Percentiles rank a stretch among this genome's conserved stretches.
Evolutionary conservation across 2,888 invertebrate species (phyloP).

Genomic region (Tupiocoris notatus): DNA sequence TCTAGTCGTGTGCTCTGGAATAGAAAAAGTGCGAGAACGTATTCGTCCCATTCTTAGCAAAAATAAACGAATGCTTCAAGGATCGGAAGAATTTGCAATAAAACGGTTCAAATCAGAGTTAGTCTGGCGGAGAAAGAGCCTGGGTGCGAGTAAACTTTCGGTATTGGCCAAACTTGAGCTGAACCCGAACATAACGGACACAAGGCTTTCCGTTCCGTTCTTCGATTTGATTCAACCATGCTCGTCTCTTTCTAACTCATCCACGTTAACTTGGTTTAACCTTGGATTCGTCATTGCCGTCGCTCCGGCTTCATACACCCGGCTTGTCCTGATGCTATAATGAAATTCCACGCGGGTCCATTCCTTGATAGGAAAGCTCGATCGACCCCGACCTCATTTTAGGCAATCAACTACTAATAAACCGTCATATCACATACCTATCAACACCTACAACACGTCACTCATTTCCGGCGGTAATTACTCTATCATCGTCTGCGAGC

Average conservation of each 20-base stretch:
- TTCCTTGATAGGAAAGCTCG: not conserved
- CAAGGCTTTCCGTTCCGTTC: not conserved
- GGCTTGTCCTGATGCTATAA: not conserved
- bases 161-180: not conserved
- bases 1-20: too few relatives aligned
- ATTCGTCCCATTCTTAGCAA: too few relatives aligned
- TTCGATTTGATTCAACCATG: not conserved
- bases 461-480: slow-evolving; percentile 7
- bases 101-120: not conserved
- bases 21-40: too few relatives aligned
- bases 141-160: not conserved
- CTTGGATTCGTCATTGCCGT: too few relatives aligned
- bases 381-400: slow-evolving; percentile 9
- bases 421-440: not conserved
- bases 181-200: not conserved
- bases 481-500: not conserved
- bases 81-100: not conserved
- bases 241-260: not conserved
- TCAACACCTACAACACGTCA: not conserved
- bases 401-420: slow-evolving; percentile 9
- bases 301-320: not conserved
- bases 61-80: not conserved
- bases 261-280: not conserved
- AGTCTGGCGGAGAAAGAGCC: not conserved
- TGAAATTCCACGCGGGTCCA: not conserved